Evolutionary conservation across 2,888 invertebrate genomes (phyloP), one percentile per base, ranked within the genome.

Genomic region (Drosophila acutilabella): DNA sequence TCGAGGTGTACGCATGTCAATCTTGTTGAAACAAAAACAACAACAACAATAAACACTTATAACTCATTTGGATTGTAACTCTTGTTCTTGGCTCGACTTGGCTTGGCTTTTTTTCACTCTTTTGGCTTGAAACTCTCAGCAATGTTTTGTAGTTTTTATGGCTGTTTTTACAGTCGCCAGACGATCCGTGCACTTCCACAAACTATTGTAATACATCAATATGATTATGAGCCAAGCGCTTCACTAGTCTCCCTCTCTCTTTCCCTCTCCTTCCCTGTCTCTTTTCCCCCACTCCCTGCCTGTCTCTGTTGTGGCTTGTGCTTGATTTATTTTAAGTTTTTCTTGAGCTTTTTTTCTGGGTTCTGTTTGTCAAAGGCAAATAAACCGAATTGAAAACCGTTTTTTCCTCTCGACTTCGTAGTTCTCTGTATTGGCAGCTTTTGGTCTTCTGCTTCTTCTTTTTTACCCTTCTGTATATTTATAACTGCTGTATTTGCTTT

Each of bases 201-300:
- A 88, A 77, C 79, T 83, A 80, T 77, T 75, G 89, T 89, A 89
- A 87, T 88, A 79, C 88, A 89, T 87, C 88, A 87, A 89, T 89
- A 87, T 81, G 75, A 86, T 84, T 86, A 89, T 89, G 80, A 80
- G 83, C 44, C 78, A 48, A 62, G 64, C 50, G 61, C 73, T 70
- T 62, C 26, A 58, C 64, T 66, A 51, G 56, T 51, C 53, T 50
- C 51, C 69, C 56, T 41, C 41, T 16, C 20, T 23, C 23, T 45
- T 16, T 50, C 54, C 40, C 14, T 18, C 47, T 48, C 54, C 20
- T 16, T n/a, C 5, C 40, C 13, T 38, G 36, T 30, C 30, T 8
- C 30, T 30, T 30, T 8, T 30, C 30, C 6, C 30, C 6, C 50
- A 33, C 41, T 18, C 13, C 36, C 45, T n/a, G 14, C 11, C 10